phyloP scores from a whole-genome alignment of 2,888 invertebrate genomes.

The Rosalia funebris region DNA sequence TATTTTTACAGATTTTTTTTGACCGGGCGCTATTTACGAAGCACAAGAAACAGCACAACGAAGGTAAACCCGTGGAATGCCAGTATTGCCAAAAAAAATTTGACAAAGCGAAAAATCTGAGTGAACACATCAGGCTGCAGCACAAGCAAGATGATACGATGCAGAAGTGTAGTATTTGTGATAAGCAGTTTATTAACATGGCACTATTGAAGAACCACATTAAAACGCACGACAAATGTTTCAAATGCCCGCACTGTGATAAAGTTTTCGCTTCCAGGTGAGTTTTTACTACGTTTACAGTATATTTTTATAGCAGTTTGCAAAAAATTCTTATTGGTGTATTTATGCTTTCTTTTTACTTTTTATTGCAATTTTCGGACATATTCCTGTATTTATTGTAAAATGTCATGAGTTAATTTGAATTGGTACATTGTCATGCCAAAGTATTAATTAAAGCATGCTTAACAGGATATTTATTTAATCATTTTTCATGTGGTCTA shows the following conservation, averaged over 20 bases:
- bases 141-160: conserved; percentile 67
- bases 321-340: no score
- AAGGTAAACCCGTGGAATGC: conserved; percentile 47
- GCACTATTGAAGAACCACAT: conserved; percentile 67
- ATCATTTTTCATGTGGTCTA: no score
- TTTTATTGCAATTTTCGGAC: no score
- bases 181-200: conserved; percentile 66
- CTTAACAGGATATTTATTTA: no score
- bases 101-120: conserved; percentile 52
- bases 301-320: no score
- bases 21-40: conserved; percentile 51
- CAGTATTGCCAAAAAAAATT: conserved; percentile 51
- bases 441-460: no score
- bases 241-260: conserved; percentile 51
- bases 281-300: no score
- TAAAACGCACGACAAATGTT: conserved; percentile 65
- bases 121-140: conserved; percentile 59
- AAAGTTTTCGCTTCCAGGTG: conserved; percentile 52
- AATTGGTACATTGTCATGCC: no score
- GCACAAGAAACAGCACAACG: conserved; percentile 49
- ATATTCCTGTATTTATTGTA: no score
- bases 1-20: conserved; percentile 47
- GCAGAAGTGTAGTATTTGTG: conserved; percentile 67
- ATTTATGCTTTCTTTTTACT: no score
- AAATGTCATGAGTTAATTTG: no score